Base-by-base conservation (phyloP, 2,797 vertebrate species). In the Sebastiscus tertius region DNA sequence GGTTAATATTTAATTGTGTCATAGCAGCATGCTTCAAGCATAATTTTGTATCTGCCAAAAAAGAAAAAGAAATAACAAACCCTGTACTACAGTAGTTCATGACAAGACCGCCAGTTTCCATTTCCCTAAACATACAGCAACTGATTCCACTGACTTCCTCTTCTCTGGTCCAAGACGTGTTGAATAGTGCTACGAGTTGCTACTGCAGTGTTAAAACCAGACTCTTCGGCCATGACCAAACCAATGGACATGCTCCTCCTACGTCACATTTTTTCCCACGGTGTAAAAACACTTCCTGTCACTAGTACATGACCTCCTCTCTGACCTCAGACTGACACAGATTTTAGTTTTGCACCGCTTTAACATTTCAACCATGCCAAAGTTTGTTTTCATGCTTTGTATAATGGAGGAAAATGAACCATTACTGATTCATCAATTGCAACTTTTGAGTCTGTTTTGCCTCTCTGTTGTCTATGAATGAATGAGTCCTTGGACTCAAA, bases 271-370 rank as follows among this genome's bases (percentile, higher is more conserved):
- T 54, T 67, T 73, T 70, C 72, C 71, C 75, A 77, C 62, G 70
- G 52, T 71, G 22, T 66, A 16, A 34, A 77, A 70, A 27, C 52
- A 55, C 72, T 77, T 84, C 73, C 66, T 62, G 55, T 69, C 27
- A 13, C 18, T 10, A 22, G 49, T 61, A 20, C 31, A n/a, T 10
- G 31, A 75, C 33, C 60, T 67, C 24, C 11, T 70, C 36, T 27
- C 9, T 72, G 27, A 58, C 67, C 62, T 49, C 31, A 26, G n/a
- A 55, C 24, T 55, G 61, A 54, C 16, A 22, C 33, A 54, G 20
- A 52, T 49, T 56, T 74, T 18, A 31, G 29, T 62, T 72, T 58
- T 33, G 2, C 33, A 61, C 6, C 34, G 8, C 60, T 58, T 33
- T 8, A 1, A 31, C 11, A 54, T 31, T 61, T 52, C 9, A 49